Percentiles rank a stretch among this genome's conserved stretches.
Evolutionary conservation across 2,888 invertebrate genomes (phyloP).

Genomic region (Drosophila mimetica): DNA sequence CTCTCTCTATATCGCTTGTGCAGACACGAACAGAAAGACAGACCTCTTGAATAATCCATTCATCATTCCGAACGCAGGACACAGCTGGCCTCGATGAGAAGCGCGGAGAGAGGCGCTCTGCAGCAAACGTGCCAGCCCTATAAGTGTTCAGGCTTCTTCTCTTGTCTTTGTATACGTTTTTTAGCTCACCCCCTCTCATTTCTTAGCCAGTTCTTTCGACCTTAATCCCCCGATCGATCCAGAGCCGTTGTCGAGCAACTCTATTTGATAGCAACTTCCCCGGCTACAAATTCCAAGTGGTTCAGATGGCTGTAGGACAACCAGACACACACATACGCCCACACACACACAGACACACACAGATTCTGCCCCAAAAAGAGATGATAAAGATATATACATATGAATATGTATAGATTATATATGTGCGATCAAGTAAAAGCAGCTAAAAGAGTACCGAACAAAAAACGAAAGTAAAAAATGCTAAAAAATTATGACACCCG

Average conservation of each 20-base stretch:
- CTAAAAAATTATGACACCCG: slow-evolving; percentile 72
- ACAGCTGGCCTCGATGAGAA: slow-evolving; percentile 28
- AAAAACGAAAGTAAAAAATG: slow-evolving; percentile 38
- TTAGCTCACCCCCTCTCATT: slow-evolving; percentile 11
- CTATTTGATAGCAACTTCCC: slow-evolving; percentile 84
- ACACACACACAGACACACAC: slow-evolving; percentile 7
- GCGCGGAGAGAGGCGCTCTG: slow-evolving; percentile 34
- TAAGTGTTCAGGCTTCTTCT: slow-evolving; percentile 22
- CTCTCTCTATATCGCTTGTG: slow-evolving; percentile 12
- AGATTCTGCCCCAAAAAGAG: slow-evolving; percentile 22
- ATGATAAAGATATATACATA: slow-evolving; percentile 40
- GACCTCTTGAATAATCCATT: slow-evolving; percentile 5
- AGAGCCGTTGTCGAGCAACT: slow-evolving; percentile 76
- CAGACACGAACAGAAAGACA: slow-evolving; percentile 6
- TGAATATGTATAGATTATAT: slow-evolving; percentile 55
- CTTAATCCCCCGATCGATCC: slow-evolving; percentile 13
- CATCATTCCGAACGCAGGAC: slow-evolving; percentile 11
- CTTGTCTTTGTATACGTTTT: slow-evolving; percentile 19
- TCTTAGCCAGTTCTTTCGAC: slow-evolving; percentile 8
- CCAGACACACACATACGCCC: slow-evolving; percentile 22
- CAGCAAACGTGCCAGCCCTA: background rate
- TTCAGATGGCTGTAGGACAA: slow-evolving; percentile 65
- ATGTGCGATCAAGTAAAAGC: slow-evolving; percentile 51
- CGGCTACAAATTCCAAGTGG: slow-evolving; percentile 83
- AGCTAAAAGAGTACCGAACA: slow-evolving; percentile 21